These are phyloP conservation scores for Mylabris phalerata DNA, from an alignment of 1,140 invertebrate genomes.

Conservation along the genomic window DNA sequence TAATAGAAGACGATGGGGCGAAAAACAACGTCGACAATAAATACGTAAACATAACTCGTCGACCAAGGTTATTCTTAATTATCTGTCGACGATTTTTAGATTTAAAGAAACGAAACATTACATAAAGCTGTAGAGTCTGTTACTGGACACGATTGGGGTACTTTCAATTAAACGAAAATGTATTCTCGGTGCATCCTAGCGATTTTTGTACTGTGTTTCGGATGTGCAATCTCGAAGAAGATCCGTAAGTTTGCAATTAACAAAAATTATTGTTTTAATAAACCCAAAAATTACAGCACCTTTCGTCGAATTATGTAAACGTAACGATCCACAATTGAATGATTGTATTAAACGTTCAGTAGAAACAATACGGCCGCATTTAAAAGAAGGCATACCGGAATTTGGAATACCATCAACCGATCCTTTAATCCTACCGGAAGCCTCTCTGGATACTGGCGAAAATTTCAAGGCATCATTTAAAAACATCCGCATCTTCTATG, in stretches of 20 bases:
- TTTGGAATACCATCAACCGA: constrained; percentile 42
- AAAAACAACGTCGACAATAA: no score
- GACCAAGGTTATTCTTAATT: no score
- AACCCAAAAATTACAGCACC: constrained; percentile 42
- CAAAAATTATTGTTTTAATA: neutral
- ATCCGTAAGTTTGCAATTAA: neutral
- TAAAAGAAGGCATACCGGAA: constrained; percentile 46
- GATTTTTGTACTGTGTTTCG: neutral
- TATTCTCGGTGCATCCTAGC: neutral
- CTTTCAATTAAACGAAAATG: neutral
- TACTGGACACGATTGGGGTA: neutral
- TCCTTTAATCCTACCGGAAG: constrained; percentile 38
- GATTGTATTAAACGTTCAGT: constrained; percentile 45
- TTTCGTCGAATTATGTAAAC: constrained; percentile 46
- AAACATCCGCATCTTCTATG: constrained; percentile 24
- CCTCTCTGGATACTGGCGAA: constrained; percentile 18
- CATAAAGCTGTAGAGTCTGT: neutral
- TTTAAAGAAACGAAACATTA: neutral
- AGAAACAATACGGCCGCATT: constrained; percentile 39
- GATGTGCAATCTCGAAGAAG: neutral
- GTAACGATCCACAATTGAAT: constrained; percentile 44
- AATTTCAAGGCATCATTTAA: constrained; percentile 26
- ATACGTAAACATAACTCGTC: no score
- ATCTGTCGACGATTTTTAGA: no score
- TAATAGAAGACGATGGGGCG: no score